Base-by-base conservation (phyloP, 2,113 vertebrate species). In the Notarius lentiginosus region DNA sequence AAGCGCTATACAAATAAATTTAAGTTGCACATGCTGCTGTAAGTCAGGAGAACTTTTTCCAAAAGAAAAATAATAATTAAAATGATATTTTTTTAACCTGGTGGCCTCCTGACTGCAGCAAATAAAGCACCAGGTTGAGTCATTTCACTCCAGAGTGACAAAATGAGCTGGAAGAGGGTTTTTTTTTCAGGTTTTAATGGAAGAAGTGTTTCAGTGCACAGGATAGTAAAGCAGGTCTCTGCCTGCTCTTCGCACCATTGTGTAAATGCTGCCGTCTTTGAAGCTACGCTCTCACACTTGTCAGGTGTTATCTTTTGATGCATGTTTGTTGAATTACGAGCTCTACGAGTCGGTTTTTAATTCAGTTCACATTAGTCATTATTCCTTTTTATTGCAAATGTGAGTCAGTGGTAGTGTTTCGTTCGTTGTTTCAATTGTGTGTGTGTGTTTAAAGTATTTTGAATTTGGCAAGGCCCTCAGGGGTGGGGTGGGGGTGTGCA, bases 311-410 rank as follows among this genome's bases (percentile, higher is more conserved):
- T 5, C 2, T 27, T 53, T 60, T 18, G 18, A 77, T 53, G 58
- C 47, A 51, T 61, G 60, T 70, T 60, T 79, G 56, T 18, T 76
- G 9, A 17, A 34, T 82, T 6, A 53, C 14, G 84, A 85, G 8
- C 15, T 72, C 70, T 5, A n/a, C 17, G 30, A 14, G 20, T 86
- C 86, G 51, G 20, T 53, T 75, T 22, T 61, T 83, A 53, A 1
- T 10, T 88, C 86, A 84, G 24, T 17, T 47, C 0, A 66, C 0
- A 5, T 88, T 70, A 81, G 56, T 84, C 79, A 85, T 18, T 49
- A 73, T 41, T 63, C 47, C 68, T 88, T 84, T 56, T 55, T 18
- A 63, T 47, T n/a, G n/a, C 66, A 27, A 75, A 34, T 24, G 73
- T 75, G 30, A 87, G 22, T 30, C 47, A 58, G 7, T 12, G 17